These are phyloP conservation scores for Takifugu ocellatus DNA, from an alignment of 2,797 vertebrate species.

Conservation along the genomic window DNA sequence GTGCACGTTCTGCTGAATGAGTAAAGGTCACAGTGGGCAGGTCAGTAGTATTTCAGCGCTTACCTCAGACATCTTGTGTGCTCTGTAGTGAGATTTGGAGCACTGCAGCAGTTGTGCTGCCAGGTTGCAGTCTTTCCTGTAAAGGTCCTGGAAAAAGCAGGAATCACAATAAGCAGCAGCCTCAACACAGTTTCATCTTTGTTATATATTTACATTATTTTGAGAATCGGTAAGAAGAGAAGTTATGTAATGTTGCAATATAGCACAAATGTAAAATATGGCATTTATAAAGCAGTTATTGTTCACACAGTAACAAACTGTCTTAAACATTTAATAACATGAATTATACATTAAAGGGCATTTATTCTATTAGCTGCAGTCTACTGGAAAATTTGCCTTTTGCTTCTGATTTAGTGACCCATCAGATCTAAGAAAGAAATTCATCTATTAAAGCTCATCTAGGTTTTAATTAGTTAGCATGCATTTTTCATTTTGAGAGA, in stretches of 20 bases:
- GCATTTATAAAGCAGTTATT: too few species aligned
- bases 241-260: too few species aligned
- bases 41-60: constrained; percentile 24
- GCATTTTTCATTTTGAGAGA: constrained; percentile 8
- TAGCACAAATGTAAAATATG: too few species aligned
- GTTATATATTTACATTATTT: too few species aligned
- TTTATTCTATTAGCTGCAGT: background rate
- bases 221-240: too few species aligned
- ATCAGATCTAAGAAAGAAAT: constrained; percentile 13
- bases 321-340: too few species aligned
- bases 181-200: too few species aligned
- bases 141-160: constrained; percentile 81
- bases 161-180: constrained; percentile 6
- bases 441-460: constrained; percentile 2
- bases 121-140: constrained; percentile 96
- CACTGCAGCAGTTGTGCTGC: constrained; percentile 94
- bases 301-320: too few species aligned
- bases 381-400: background rate
- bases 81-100: constrained; percentile 90
- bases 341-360: background rate
- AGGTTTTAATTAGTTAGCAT: constrained; percentile 10
- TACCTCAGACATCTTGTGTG: constrained; percentile 93
- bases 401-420: constrained; percentile 11
- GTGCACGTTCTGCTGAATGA: too few species aligned
- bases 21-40: too few species aligned